Conservation (phyloP, 35 echinoderm and acorn worm species). For the Holothuria glaberrima region DNA sequence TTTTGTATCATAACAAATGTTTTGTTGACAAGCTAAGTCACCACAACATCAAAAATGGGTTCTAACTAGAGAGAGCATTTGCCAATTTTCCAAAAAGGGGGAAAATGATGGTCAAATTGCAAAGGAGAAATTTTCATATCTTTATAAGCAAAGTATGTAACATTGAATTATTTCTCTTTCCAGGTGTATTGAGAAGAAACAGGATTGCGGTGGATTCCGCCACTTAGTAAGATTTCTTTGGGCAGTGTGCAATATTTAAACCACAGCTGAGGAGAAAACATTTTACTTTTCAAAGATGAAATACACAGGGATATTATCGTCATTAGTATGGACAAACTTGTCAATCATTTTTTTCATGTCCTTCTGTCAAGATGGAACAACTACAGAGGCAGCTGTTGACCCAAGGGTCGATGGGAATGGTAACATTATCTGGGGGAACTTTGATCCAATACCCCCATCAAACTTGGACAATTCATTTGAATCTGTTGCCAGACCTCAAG, state of each 20-base stretch:
- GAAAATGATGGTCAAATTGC: no score
- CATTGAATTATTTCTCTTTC: no score
- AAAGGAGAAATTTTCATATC: no score
- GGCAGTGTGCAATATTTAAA: slow-evolving; percentile 33
- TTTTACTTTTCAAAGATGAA: not conserved
- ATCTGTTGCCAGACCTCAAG: not conserved
- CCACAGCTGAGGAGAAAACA: not conserved
- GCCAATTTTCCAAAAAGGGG: no score
- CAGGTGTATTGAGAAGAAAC: no score
- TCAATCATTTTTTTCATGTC: not conserved
- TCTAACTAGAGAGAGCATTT: no score
- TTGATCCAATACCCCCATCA: not conserved
- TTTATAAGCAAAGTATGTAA: no score
- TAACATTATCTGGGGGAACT: not conserved
- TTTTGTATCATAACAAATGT: no score
- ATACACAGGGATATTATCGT: not conserved
- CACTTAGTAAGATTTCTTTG: not conserved
- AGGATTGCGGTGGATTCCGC: no score
- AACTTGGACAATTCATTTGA: slow-evolving; percentile 9
- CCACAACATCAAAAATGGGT: no score
- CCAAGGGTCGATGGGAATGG: not conserved
- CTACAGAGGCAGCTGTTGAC: not conserved
- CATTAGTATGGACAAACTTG: not conserved
- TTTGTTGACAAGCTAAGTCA: no score
- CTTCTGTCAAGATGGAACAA: not conserved